Evolutionary conservation across 1,140 invertebrate species (phyloP).

Genomic region (Telenomus remus): DNA sequence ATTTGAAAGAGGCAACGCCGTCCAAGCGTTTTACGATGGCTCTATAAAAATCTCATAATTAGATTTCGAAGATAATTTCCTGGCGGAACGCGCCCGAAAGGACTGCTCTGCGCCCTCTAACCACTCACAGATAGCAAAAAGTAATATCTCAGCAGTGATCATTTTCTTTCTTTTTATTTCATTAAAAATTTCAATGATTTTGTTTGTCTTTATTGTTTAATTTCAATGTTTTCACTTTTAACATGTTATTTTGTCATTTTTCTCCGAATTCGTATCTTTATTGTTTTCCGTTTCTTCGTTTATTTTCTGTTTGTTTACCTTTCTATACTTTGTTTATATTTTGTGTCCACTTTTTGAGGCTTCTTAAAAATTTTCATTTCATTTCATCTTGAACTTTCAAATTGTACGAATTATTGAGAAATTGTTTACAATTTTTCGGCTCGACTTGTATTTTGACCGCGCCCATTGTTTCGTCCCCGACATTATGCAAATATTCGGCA

Average conservation of each 20-base stretch:
- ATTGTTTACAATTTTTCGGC: too few relatives aligned
- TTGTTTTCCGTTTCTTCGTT: too few relatives aligned
- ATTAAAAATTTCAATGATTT: too few relatives aligned
- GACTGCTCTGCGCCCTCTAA: slow-evolving; percentile 27
- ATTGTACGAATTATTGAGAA: too few relatives aligned
- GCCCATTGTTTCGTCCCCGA: too few relatives aligned
- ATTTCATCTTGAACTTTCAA: too few relatives aligned
- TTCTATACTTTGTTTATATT: slow-evolving; percentile 7
- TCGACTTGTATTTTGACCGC: too few relatives aligned
- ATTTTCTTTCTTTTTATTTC: not conserved
- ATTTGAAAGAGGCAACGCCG: slow-evolving; percentile 57
- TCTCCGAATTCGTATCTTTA: too few relatives aligned
- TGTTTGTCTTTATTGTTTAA: too few relatives aligned
- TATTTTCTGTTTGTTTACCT: too few relatives aligned
- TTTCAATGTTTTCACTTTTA: too few relatives aligned
- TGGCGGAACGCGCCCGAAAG: slow-evolving; percentile 56
- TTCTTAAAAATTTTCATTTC: not conserved
- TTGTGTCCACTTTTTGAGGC: not conserved
- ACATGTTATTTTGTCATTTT: too few relatives aligned
- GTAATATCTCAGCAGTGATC: slow-evolving; percentile 27
- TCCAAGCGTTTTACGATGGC: slow-evolving; percentile 72
- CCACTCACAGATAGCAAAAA: slow-evolving; percentile 52
- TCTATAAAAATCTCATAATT: slow-evolving; percentile 76
- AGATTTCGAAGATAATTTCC: slow-evolving; percentile 75
- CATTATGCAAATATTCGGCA: slow-evolving; percentile 2